Percentiles rank a stretch among this genome's conserved stretches.
phyloP scores from a whole-genome alignment of 2,797 vertebrate genomes.

The Enteromius unitaeniatus region DNA sequence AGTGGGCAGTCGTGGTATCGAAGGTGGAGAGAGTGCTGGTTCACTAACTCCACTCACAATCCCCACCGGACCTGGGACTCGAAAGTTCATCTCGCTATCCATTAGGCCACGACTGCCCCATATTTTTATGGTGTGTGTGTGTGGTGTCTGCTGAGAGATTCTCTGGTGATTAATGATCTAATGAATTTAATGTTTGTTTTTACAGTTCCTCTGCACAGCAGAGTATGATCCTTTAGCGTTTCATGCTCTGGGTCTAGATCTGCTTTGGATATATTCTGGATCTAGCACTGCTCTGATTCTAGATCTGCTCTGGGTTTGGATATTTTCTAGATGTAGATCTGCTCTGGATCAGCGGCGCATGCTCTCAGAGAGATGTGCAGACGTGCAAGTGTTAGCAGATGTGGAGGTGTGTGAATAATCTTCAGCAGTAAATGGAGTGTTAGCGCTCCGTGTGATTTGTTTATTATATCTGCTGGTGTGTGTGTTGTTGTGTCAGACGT shows the following conservation, averaged over 20 bases:
- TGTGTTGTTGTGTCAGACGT: constrained; percentile 25
- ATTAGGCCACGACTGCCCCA: no score
- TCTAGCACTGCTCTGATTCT: no score
- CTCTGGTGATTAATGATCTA: constrained; percentile 75
- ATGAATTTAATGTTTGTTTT: constrained; percentile 79
- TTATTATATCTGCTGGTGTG: constrained; percentile 68
- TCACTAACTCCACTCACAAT: no score
- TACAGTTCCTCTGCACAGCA: constrained; percentile 74
- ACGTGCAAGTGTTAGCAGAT: not conserved
- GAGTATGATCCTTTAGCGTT: constrained; percentile 70
- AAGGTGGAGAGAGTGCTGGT: no score
- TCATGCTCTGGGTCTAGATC: constrained; percentile 61
- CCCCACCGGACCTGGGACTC: no score
- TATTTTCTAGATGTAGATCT: no score
- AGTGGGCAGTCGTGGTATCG: no score
- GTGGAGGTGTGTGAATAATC: constrained; percentile 21
- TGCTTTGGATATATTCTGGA: no score
- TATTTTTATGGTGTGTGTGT: constrained; percentile 62
- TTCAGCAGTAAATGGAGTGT: constrained; percentile 46
- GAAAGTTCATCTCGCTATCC: no score
- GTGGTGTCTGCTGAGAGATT: not conserved
- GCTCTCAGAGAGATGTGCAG: constrained; percentile 51
- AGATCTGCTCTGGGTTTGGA: no score
- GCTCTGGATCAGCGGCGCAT: not conserved
- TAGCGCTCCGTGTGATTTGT: constrained; percentile 65